Base-by-base conservation (phyloP, 2,888 invertebrate genomes). In the Troglohyphantes excavatus region DNA sequence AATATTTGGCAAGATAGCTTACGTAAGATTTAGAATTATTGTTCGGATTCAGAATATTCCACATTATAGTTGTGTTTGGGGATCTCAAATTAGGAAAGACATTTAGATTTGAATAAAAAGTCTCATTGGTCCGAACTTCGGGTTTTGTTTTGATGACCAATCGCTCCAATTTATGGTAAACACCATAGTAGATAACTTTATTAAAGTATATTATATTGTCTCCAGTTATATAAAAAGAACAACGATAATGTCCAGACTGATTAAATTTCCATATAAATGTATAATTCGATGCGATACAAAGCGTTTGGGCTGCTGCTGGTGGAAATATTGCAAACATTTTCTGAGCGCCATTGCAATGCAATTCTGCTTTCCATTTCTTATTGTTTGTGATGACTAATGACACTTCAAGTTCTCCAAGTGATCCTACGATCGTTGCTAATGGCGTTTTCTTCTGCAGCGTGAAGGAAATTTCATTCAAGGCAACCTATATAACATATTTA, bases 191-290 rank as follows among this genome's bases (percentile, higher is more conserved):
- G 17, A 53, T 3, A 53, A 61, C 23, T 13, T 63, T 17, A n/a
- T 13, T 11, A 23, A 61, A 26, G 17, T 70, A 0, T 0, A 26
- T n/a, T 17, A 19, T 2, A 0, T 7, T 43, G 11, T 39, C 61
- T 39, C 61, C 72, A 7, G 59, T 23, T 17, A 72, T 7, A 1
- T 59, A n/a, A 0, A 82, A 0, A 9, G 19, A 29, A 29, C 81
- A 81, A 11, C 23, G 43, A 13, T 67, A 27, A 39, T 21, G 27
- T 19, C 70, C 70, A 19, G 26, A 26, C 11, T 33, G 9, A 5
- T 39, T 19, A 19, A 82, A 72, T 2, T 61, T 23, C 82, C 82
- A 70, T 9, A 13, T 26, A 17, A 82, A 33, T 59, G 13, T 17
- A 39, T 6, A 13, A 11, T 61, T 59, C 17, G 72, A 39, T n/a